These are phyloP conservation scores for Haplochromis vanheusdeni DNA, from an alignment of 2,113 vertebrate species.

Conservation along the genomic window DNA sequence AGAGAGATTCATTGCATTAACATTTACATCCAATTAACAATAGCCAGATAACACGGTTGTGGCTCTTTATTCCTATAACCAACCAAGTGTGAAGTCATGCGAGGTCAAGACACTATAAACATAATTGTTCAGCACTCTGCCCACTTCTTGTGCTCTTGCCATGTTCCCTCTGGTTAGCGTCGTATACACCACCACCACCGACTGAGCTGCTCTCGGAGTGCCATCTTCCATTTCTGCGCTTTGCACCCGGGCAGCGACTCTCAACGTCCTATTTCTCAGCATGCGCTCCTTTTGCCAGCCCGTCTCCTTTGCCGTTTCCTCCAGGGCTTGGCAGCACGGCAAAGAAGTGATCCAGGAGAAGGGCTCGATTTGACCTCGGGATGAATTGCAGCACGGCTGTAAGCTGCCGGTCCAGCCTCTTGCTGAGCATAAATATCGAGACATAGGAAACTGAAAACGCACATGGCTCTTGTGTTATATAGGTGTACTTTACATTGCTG, in stretches of 20 bases:
- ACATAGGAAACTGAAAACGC: conserved; percentile 1
- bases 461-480: conserved; percentile 5
- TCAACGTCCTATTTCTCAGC: conserved; percentile 42
- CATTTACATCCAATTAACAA: conserved; percentile 68
- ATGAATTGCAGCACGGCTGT: conserved; percentile 37
- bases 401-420: conserved; percentile 11
- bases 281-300: conserved; percentile 2
- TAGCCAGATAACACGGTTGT: conserved; percentile 13
- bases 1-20: conserved; percentile 60
- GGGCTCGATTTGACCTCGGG: conserved; percentile 38
- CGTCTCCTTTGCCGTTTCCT: conserved; percentile 6
- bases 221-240: conserved; percentile 53
- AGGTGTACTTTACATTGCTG: conserved; percentile 38
- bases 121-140: conserved; percentile 46
- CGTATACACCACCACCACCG: neutral
- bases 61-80: conserved; percentile 3
- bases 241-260: conserved; percentile 9
- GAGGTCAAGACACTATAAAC: conserved; percentile 29
- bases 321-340: conserved; percentile 38
- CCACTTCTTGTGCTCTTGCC: conserved; percentile 37
- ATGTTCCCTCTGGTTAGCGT: conserved; percentile 21
- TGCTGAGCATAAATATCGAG: conserved; percentile 12
- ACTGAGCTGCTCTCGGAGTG: conserved; percentile 17
- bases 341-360: conserved; percentile 49
- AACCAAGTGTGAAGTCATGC: conserved; percentile 31